These are phyloP conservation scores for Digitonthophagus gazella DNA, from an alignment of 2,888 invertebrate genomes.

Conservation along the genomic window DNA sequence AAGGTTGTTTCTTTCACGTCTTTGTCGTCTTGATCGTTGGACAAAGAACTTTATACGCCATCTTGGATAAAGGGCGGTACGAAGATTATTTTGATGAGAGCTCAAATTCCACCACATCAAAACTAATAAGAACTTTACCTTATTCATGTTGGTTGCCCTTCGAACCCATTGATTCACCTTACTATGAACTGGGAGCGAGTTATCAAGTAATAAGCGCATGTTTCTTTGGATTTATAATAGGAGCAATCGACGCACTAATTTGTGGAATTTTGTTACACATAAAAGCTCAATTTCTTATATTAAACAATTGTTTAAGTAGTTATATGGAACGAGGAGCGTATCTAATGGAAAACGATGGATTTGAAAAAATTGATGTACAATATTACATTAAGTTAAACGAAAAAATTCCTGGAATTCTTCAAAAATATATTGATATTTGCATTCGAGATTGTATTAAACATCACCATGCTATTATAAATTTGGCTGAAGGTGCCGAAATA, in stretches of 20 bases:
- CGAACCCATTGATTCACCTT: constrained; percentile 23
- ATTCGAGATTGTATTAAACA: constrained; percentile 26
- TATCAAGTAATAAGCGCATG: constrained; percentile 26
- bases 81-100: constrained; percentile 7
- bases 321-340: constrained; percentile 23
- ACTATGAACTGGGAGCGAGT: constrained; percentile 24
- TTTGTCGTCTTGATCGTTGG: constrained; percentile 24
- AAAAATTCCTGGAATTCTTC: constrained; percentile 6
- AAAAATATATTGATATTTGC: constrained; percentile 20
- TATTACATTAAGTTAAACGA: neutral
- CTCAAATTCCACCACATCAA: constrained; percentile 5
- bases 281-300: constrained; percentile 28
- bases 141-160: constrained; percentile 28
- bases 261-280: constrained; percentile 29
- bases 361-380: neutral
- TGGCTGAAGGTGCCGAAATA: constrained; percentile 28
- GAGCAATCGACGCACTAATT: constrained; percentile 28
- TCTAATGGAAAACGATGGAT: constrained; percentile 14
- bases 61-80: constrained; percentile 15
- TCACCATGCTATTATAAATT: constrained; percentile 28
- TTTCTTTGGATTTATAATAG: constrained; percentile 25
- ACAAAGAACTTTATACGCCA: constrained; percentile 17
- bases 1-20: constrained; percentile 21
- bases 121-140: constrained; percentile 19
- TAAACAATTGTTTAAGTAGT: constrained; percentile 27